A percentile compares a stretch with the other conserved stretches of the same genome.
Evolutionary conservation across 2,113 vertebrate species (phyloP).

Genomic region (Anarrhichthys ocellatus): DNA sequence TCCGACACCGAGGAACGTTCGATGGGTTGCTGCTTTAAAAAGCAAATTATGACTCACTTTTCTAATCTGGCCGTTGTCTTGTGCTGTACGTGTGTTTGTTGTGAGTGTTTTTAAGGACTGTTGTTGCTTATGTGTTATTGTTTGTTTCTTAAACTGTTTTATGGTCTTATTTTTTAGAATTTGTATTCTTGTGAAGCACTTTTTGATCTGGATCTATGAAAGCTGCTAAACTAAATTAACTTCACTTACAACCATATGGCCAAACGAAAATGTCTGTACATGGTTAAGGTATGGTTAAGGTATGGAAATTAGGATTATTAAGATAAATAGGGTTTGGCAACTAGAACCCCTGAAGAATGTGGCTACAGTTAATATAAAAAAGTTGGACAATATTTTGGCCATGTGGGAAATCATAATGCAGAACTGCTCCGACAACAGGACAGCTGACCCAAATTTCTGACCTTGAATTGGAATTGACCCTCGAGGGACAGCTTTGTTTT

Average conservation of each 20-base stretch:
- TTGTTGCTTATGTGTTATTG: not conserved
- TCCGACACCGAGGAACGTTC: too few relatives aligned
- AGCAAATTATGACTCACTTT: too few relatives aligned
- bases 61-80: too few relatives aligned
- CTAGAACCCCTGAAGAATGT: not conserved
- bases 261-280: too few relatives aligned
- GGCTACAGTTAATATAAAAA: not conserved
- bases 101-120: not conserved
- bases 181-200: not conserved
- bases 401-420: not conserved
- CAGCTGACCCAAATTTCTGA: not conserved
- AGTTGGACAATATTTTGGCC: not conserved
- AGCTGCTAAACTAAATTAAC: not conserved
- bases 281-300: too few relatives aligned
- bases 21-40: too few relatives aligned
- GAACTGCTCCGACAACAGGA: not conserved
- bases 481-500: not conserved
- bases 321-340: not conserved
- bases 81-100: too few relatives aligned
- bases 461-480: not conserved
- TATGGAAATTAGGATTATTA: not conserved
- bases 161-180: not conserved
- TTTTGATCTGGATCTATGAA: not conserved
- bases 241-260: not conserved
- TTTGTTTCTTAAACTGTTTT: not conserved